These are phyloP conservation scores for Tinea semifulvella DNA, from an alignment of 2,888 invertebrate species.

Conservation along the genomic window DNA sequence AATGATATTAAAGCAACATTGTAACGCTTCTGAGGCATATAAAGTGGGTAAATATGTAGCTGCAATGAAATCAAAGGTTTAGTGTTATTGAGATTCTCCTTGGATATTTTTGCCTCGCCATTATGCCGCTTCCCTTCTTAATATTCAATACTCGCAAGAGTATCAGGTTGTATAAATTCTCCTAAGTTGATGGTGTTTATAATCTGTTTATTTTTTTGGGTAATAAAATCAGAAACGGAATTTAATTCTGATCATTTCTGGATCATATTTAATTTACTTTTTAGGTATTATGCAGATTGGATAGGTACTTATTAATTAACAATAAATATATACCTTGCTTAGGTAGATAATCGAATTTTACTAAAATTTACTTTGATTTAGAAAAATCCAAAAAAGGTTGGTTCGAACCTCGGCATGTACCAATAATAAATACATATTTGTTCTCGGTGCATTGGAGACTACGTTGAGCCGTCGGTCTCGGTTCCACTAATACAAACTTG, in stretches of 20 bases:
- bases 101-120: conserved; percentile 30
- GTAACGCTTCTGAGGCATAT: conserved; percentile 28
- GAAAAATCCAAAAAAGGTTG: no score
- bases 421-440: no score
- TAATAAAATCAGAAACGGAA: conserved; percentile 8
- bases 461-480: no score
- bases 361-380: no score
- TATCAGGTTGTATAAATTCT: conserved; percentile 13
- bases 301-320: no score
- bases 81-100: conserved; percentile 35
- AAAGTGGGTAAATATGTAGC: conserved; percentile 33
- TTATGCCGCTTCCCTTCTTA: conserved; percentile 20
- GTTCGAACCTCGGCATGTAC: no score
- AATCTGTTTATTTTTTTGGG: conserved; percentile 10
- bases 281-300: neutral
- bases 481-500: no score
- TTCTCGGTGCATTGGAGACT: no score
- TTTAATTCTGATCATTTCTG: conserved; percentile 9
- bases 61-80: conserved; percentile 49
- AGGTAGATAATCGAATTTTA: no score
- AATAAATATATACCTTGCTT: no score
- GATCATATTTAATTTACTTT: neutral
- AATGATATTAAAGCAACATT: conserved; percentile 42
- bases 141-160: conserved; percentile 24
- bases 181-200: conserved; percentile 8